Evolutionary conservation across 1,140 invertebrate species (phyloP), one percentile per base, ranked within the genome.

Genomic region (Leptinotarsa lineolata): DNA sequence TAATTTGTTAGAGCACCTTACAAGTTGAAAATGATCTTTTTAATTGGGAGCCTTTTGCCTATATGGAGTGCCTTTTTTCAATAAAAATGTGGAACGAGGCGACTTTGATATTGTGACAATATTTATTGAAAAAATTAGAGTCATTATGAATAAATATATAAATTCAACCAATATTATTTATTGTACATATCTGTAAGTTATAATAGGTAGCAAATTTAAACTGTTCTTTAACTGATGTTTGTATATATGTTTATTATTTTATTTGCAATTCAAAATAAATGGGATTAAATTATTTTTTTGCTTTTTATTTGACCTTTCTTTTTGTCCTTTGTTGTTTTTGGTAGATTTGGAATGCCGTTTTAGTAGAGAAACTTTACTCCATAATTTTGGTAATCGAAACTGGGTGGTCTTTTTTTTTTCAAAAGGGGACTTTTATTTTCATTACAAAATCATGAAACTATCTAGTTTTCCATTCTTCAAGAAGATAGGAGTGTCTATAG

Each of bases 211-310:
- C 75, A 76, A 76, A 72, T 79, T 76, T 80, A 76, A 78, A 59
- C 59, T 70, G 68, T 70, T 70, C 22, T 59, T 30, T 18, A 59
- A 70, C 76, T 79, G 79, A 73, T 80, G 78, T 80, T 78, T 81
- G 79, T 82, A 76, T 72, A 82, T 83, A 82, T 79, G 77, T 80
- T 81, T 80, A 79, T 81, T 80, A 79, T 81, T 85, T 83, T 83
- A 77, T 80, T 83, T 81, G 79, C 46, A 80, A 76, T 76, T 80
- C 66, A 74, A 78, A 84, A 84, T 83, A 84, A 84, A 83, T 81
- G 82, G 81, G 79, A 82, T 77, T 76, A 76, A 81, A 81, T 81
- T 81, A 76, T 79, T 82, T 79, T 70, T 68, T 80, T 80, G 74
- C 76, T 81, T 80, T 76, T 77, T 79, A 69, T 77, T 77, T 75